A percentile compares a stretch with the other conserved stretches of the same genome.
phyloP scores from a whole-genome alignment of 1,140 invertebrate species.

The Agrilus planipennis region DNA sequence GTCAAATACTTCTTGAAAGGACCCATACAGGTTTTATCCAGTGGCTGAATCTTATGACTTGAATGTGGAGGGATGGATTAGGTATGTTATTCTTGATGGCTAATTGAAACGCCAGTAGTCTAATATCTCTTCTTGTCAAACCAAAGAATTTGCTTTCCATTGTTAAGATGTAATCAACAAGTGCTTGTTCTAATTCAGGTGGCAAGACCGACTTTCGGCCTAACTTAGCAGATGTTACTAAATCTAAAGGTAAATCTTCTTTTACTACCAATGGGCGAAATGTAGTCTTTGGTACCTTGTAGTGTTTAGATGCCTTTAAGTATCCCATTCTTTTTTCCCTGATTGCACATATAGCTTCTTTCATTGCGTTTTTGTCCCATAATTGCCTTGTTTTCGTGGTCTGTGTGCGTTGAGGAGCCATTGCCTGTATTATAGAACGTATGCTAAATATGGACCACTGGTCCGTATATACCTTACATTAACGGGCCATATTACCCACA shows the following conservation, averaged over 20 bases:
- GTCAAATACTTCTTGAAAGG: constrained; percentile 18
- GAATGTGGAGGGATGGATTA: constrained; percentile 22
- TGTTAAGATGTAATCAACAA: constrained; percentile 5
- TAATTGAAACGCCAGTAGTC: constrained; percentile 10
- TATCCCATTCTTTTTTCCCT: constrained; percentile 4
- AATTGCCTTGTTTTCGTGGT: too few relatives aligned
- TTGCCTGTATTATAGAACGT: too few relatives aligned
- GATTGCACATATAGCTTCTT: constrained; percentile 2
- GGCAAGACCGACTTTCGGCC: neutral
- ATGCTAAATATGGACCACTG: too few relatives aligned
- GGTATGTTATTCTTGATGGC: constrained; percentile 5
- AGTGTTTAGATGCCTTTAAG: constrained; percentile 2
- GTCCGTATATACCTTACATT: too few relatives aligned
- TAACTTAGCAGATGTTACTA: neutral
- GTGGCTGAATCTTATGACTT: constrained; percentile 25
- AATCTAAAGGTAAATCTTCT: neutral
- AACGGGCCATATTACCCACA: too few relatives aligned
- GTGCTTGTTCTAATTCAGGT: neutral
- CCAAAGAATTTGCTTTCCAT: constrained; percentile 6
- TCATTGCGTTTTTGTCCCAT: constrained; percentile 4
- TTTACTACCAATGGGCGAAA: neutral
- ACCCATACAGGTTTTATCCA: constrained; percentile 10
- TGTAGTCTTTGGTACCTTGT: constrained; percentile 3
- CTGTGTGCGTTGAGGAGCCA: too few relatives aligned
- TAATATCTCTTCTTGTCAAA: constrained; percentile 8